phyloP scores from a whole-genome alignment of 2,113 vertebrate genomes.

The Bostrychus sinensis region DNA sequence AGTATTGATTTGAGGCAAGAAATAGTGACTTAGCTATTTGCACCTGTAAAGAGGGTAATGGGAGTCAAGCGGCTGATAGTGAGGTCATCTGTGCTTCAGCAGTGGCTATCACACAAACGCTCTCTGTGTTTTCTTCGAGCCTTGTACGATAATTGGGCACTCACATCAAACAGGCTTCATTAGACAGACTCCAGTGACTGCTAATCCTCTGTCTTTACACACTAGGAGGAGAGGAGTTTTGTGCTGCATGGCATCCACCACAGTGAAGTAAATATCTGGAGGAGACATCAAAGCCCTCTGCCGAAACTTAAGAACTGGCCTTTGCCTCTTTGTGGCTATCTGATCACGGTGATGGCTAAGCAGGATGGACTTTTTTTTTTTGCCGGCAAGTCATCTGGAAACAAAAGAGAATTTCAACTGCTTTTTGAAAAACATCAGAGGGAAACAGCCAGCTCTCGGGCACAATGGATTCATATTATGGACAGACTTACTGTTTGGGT shows the following conservation, averaged over 20 bases:
- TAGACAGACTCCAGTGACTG: slow-evolving; percentile 77
- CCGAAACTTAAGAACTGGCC: slow-evolving; percentile 38
- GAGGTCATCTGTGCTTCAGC: slow-evolving; percentile 48
- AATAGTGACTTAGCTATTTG: slow-evolving; percentile 7
- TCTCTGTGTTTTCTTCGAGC: slow-evolving; percentile 40
- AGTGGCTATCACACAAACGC: slow-evolving; percentile 32
- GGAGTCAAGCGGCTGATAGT: slow-evolving; percentile 20
- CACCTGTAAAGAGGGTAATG: slow-evolving; percentile 10
- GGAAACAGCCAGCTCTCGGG: slow-evolving; percentile 27
- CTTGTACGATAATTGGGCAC: slow-evolving; percentile 77
- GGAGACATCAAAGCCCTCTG: slow-evolving; percentile 78
- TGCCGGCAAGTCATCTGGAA: slow-evolving; percentile 59
- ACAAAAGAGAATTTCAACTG: slow-evolving; percentile 49
- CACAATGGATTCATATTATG: slow-evolving; percentile 18
- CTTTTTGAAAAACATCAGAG: slow-evolving; percentile 41
- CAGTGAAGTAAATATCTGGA: slow-evolving; percentile 75
- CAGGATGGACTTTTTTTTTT: slow-evolving; percentile 42
- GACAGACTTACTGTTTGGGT: slow-evolving; percentile 5
- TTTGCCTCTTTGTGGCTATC: slow-evolving; percentile 25
- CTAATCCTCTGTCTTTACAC: slow-evolving; percentile 79
- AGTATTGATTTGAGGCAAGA: not conserved
- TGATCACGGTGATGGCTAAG: slow-evolving; percentile 37
- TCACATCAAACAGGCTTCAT: slow-evolving; percentile 82
- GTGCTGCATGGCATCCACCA: slow-evolving; percentile 63
- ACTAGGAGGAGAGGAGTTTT: slow-evolving; percentile 53